phyloP scores from a whole-genome alignment of 2,888 invertebrate genomes.

The Mimachlamys varia region DNA sequence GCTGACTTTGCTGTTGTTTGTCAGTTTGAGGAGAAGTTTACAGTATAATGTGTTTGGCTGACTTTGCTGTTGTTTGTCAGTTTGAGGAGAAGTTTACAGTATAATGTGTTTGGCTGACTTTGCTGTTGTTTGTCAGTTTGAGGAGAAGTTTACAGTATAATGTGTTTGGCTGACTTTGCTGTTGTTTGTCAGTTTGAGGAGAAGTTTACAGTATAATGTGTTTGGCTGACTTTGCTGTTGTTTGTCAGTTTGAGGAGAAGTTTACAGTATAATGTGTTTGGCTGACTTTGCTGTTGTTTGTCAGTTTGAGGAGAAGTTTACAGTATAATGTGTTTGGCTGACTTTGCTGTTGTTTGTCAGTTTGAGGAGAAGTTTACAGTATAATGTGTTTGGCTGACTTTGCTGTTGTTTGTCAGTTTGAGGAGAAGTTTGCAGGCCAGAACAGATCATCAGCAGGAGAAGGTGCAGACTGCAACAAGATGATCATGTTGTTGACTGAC shows the following conservation, averaged over 20 bases:
- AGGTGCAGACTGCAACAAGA: constrained; percentile 83
- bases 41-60: no score
- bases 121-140: constrained; percentile 50
- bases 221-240: background rate
- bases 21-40: constrained; percentile 51
- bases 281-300: background rate
- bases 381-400: background rate
- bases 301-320: constrained; percentile 51
- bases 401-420: constrained; percentile 50
- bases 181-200: constrained; percentile 51
- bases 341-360: constrained; percentile 40
- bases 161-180: background rate
- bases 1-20: background rate
- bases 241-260: constrained; percentile 51
- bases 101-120: background rate
- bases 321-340: no score
- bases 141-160: background rate
- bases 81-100: constrained; percentile 46
- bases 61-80: constrained; percentile 40
- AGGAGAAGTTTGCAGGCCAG: background rate
- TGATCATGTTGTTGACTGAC: constrained; percentile 84
- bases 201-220: background rate
- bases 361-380: constrained; percentile 46
- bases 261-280: no score
- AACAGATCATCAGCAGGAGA: constrained; percentile 63